phyloP scores from a whole-genome alignment of 1,140 invertebrate species.

The Dendrolimus kikuchii region DNA sequence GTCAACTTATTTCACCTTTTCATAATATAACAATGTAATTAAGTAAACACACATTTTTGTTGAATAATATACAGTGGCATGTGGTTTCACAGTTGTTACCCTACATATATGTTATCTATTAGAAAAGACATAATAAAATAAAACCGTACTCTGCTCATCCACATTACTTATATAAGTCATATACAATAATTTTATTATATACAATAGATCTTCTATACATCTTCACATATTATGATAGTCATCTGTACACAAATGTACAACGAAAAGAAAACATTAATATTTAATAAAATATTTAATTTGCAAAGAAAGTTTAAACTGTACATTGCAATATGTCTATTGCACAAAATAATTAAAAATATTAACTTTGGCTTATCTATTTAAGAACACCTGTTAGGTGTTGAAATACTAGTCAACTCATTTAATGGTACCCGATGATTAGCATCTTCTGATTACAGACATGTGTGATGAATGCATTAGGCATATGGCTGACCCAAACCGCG shows the following conservation, averaged over 20 bases:
- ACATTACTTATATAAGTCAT: slow-evolving; percentile 10
- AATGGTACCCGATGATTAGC: slow-evolving; percentile 26
- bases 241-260: slow-evolving; percentile 61
- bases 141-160: slow-evolving; percentile 13
- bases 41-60: background rate
- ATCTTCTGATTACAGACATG: slow-evolving; percentile 34
- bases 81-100: background rate
- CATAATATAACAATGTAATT: slow-evolving; percentile 16
- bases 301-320: slow-evolving; percentile 53
- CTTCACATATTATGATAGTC: slow-evolving; percentile 32
- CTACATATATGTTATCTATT: slow-evolving; percentile 5
- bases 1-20: slow-evolving; percentile 56
- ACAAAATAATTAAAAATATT: slow-evolving; percentile 62
- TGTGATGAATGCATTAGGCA: slow-evolving; percentile 8
- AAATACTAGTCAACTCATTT: slow-evolving; percentile 33
- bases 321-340: slow-evolving; percentile 67
- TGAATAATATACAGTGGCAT: background rate
- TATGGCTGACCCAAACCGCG: too few relatives aligned
- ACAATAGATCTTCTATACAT: slow-evolving; percentile 35
- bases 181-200: slow-evolving; percentile 15
- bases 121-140: slow-evolving; percentile 5
- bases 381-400: slow-evolving; percentile 42
- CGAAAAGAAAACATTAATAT: slow-evolving; percentile 31
- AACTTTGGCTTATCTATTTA: slow-evolving; percentile 68
- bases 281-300: slow-evolving; percentile 30